Evolutionary conservation across 1,140 invertebrate genomes (phyloP).

Genomic region (Chelonus insularis): DNA sequence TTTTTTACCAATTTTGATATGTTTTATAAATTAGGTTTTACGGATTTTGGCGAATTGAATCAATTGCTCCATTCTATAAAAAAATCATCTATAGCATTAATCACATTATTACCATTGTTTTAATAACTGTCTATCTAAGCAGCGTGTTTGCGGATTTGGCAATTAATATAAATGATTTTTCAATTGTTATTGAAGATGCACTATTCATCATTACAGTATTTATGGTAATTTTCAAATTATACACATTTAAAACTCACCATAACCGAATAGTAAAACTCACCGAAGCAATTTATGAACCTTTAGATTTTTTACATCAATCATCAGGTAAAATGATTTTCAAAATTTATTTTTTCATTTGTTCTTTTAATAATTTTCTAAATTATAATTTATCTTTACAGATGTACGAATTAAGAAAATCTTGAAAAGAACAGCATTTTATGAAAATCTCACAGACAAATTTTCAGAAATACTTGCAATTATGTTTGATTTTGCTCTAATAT

Average conservation of each 20-base stretch:
- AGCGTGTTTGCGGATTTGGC: slow-evolving; percentile 10
- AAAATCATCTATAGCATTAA: slow-evolving; percentile 3
- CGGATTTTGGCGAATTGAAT: slow-evolving; percentile 7
- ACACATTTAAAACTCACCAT: slow-evolving; percentile 38
- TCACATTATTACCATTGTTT: background rate
- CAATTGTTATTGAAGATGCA: slow-evolving; percentile 40
- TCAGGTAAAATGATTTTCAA: no score
- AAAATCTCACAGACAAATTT: no score
- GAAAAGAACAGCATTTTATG: no score
- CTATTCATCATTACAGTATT: slow-evolving; percentile 39
- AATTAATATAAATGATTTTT: slow-evolving; percentile 29
- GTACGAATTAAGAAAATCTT: no score
- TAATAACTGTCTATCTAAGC: background rate
- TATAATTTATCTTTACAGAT: no score
- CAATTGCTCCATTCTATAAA: background rate
- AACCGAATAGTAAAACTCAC: slow-evolving; percentile 36
- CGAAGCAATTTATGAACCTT: slow-evolving; percentile 31
- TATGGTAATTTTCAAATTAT: slow-evolving; percentile 36
- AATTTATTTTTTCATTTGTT: no score
- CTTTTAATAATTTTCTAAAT: no score
- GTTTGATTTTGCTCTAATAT: no score
- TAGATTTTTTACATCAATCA: slow-evolving; percentile 38
- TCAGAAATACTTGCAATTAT: no score
- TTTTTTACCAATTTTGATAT: no score
- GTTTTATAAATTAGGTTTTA: background rate